Evolutionary conservation across 2,113 vertebrate genomes (phyloP), one percentile per base, ranked within the genome.

Genomic region (Miniopterus natalensis): DNA sequence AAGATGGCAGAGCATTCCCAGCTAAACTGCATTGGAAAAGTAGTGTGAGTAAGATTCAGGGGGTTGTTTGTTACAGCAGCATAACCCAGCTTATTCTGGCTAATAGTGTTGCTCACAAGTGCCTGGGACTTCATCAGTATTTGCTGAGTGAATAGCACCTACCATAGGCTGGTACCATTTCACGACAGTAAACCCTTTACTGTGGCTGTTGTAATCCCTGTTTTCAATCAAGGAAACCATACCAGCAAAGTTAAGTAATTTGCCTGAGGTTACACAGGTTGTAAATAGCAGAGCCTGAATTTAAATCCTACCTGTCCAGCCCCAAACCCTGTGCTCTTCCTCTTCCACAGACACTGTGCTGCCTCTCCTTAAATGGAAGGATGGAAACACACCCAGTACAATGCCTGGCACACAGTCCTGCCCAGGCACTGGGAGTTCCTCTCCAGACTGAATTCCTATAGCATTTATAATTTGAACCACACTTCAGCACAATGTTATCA

Each of bases 341-440:
- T 84, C 21, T 77, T 8, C 29, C 31, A 51, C 20, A 12, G 17
- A 10, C 1, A 13, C 59, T 6, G 14, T 57, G 45, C 65, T 23
- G 21, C 63, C 42, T 88, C 15, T 89, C 93, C 84, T 96, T 88
- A 94, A 73, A 89, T 65, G 77, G 53, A 92, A 97, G 14, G 42
- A 63, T 70, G 51, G 27, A 80, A 81, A 70, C 84, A 70, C 84
- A 40, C 74, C 59, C 74, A 29, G 45, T 23, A 61, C 49, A 86
- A 84, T 59, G 88, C 53, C 59, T 92, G 92, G 68, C 74, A 63
- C 49, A 45, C 23, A 6, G 89, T 77, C 74, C 8, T 45, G 13
- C 86, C 84, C 55, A 4, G 40, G 81, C 78, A 3, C 73, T 36
- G 66, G 61, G 59, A 88, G 75, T 92, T 83, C 77, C 91, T 85